Evolutionary conservation across 2,113 vertebrate species (phyloP).

Genomic region (Ciconia stormi): DNA sequence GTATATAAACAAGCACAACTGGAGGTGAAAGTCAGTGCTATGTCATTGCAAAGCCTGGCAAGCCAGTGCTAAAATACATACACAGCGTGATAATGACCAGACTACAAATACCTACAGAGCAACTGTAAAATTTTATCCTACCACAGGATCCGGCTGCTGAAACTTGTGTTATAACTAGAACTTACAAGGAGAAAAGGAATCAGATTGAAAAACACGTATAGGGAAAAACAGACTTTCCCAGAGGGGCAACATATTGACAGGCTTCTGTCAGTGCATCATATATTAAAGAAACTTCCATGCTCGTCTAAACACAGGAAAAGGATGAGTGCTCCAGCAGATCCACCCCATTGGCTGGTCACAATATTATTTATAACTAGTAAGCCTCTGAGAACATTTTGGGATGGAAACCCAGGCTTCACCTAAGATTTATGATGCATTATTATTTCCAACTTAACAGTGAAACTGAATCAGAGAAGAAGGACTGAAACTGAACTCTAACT

Average conservation of each 20-base stretch:
- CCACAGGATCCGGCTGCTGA: neutral
- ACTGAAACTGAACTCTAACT: neutral
- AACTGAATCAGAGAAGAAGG: neutral
- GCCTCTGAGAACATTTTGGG: neutral
- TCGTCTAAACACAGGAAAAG: neutral
- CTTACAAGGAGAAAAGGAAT: neutral
- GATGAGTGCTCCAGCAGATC: neutral
- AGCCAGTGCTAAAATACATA: neutral
- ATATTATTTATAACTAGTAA: neutral
- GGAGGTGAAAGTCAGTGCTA: neutral
- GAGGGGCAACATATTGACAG: neutral
- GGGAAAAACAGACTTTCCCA: neutral
- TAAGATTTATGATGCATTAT: neutral
- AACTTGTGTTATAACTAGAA: neutral
- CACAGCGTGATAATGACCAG: neutral
- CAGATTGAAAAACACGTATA: neutral
- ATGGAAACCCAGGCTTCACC: neutral
- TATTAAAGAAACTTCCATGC: neutral
- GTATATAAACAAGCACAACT: neutral
- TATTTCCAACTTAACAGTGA: neutral
- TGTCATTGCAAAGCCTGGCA: neutral
- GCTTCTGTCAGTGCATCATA: neutral
- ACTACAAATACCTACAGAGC: neutral
- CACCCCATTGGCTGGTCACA: neutral
- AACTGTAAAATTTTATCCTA: neutral